These are phyloP conservation scores for Oncorhynchus keta DNA, from an alignment of 2,113 vertebrate species.

Conservation along the genomic window DNA sequence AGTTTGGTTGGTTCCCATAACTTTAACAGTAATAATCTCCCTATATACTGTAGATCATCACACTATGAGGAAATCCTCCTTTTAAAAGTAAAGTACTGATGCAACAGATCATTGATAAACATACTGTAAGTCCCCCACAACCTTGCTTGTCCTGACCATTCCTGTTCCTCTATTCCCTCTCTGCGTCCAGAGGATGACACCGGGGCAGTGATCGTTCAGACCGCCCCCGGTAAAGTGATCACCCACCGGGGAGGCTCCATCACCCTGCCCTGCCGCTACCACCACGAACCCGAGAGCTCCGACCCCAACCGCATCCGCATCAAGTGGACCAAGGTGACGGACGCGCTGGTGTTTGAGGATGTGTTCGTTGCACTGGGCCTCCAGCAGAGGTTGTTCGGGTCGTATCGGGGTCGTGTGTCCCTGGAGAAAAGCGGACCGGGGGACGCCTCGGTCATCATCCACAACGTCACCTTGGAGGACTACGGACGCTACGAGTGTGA, in stretches of 20 bases:
- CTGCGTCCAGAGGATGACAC: slow-evolving; percentile 83
- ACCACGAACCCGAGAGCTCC: slow-evolving; percentile 80
- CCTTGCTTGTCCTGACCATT: neutral
- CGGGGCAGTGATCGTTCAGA: slow-evolving; percentile 90
- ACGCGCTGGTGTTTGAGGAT: slow-evolving; percentile 83
- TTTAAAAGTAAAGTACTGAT: neutral
- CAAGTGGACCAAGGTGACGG: slow-evolving; percentile 93
- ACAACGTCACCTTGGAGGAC: slow-evolving; percentile 91
- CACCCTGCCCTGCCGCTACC: slow-evolving; percentile 91
- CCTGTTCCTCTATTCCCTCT: neutral
- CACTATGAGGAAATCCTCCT: no score
- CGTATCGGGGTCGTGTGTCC: slow-evolving; percentile 82
- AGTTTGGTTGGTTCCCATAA: no score
- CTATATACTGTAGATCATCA: no score
- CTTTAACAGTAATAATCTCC: no score
- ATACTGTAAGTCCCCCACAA: neutral
- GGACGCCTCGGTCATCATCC: slow-evolving; percentile 89
- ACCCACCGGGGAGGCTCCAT: slow-evolving; percentile 91
- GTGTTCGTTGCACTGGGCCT: slow-evolving; percentile 90
- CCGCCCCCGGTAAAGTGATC: slow-evolving; percentile 89
- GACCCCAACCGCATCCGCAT: slow-evolving; percentile 84
- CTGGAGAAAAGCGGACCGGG: slow-evolving; percentile 80
- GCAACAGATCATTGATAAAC: neutral
- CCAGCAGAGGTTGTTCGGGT: slow-evolving; percentile 81
- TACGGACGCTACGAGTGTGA: slow-evolving; percentile 95